phyloP scores from a whole-genome alignment of 1,140 invertebrate genomes.

The Drosophila parabipectinata region DNA sequence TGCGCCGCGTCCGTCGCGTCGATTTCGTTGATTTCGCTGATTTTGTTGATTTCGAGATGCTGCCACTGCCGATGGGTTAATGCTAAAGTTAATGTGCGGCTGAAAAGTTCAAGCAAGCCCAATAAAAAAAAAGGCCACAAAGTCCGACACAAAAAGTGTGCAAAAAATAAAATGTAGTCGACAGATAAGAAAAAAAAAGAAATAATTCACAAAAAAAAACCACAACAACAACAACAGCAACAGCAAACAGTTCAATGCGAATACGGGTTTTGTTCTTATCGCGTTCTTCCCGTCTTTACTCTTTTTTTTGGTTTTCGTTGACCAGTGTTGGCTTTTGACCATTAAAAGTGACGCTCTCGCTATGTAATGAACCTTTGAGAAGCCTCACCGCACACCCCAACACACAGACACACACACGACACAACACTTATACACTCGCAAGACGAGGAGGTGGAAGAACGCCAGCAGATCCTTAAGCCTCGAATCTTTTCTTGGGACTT shows the following conservation, averaged over 20 bases:
- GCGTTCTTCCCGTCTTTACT: conserved; percentile 24
- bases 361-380: conserved; percentile 64
- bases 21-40: neutral
- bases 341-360: conserved; percentile 66
- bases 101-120: conserved; percentile 16
- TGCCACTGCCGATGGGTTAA: conserved; percentile 9
- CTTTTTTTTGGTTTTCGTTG: conserved; percentile 21
- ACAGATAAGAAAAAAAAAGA: conserved; percentile 9
- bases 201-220: conserved; percentile 2
- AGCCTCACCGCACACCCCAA: conserved; percentile 17
- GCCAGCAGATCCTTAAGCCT: conserved; percentile 50
- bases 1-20: conserved; percentile 24
- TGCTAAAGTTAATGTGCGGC: conserved; percentile 11
- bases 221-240: conserved; percentile 31
- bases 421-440: neutral
- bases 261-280: conserved; percentile 60
- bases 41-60: conserved; percentile 10
- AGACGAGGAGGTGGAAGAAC: neutral
- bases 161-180: conserved; percentile 68
- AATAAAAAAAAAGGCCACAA: conserved; percentile 1
- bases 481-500: conserved; percentile 27
- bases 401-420: conserved; percentile 27
- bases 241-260: conserved; percentile 36
- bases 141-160: conserved; percentile 59
- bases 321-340: conserved; percentile 52